Base-by-base conservation (phyloP, 2,113 vertebrate genomes). In the Rhodinocichla rosea region DNA sequence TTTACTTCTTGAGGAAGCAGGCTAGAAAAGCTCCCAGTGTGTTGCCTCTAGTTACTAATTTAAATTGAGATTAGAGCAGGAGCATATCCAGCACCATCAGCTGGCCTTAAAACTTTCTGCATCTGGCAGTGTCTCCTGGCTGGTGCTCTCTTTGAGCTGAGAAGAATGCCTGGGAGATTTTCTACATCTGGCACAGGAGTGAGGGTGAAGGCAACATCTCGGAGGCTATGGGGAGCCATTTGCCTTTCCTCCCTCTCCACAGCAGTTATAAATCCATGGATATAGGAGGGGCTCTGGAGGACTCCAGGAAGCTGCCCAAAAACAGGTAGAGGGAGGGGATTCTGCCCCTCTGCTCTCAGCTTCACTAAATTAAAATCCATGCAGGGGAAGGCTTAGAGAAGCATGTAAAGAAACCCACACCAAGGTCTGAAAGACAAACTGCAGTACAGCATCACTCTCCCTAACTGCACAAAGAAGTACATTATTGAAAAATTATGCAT, bases 1-100 rank as follows among this genome's bases (percentile, higher is more conserved):
- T 96, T 96, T 94, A 79, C 50, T 95, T 87, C 56, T 93, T 84
- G 77, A 95, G 92, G 95, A 95, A 96, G 75, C 44, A 83, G 82
- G 63, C 77, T 89, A 94, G 83, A 89, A 89, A 92, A 76, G 67
- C 73, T 89, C 76, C 78, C 0, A 2, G 84, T 92, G 89, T 87
- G 76, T 79, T 95, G 95, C 84, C 82, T 95, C 73, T 69, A 79
- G 87, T 94, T 94, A 94, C 93, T 97, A 91, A 97, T 94, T 96
- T 96, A 94, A 94, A 93, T 59, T 65, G 90, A 95, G 89, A 91
- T 95, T 87, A 89, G 77, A 75, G 59, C 68, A 83, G 91, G 59
- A 94, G 55, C 52, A 30, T 39, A 62, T 89, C 87, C 95, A 97
- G 64, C 52, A 57, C 57, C 55, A 50, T 81, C 79, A 92, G 40